A percentile compares a stretch with the other conserved stretches of the same genome.
These are phyloP conservation scores for Erythrolamprus reginae DNA, from an alignment of 2,113 vertebrate genomes.

Conservation along the genomic window DNA sequence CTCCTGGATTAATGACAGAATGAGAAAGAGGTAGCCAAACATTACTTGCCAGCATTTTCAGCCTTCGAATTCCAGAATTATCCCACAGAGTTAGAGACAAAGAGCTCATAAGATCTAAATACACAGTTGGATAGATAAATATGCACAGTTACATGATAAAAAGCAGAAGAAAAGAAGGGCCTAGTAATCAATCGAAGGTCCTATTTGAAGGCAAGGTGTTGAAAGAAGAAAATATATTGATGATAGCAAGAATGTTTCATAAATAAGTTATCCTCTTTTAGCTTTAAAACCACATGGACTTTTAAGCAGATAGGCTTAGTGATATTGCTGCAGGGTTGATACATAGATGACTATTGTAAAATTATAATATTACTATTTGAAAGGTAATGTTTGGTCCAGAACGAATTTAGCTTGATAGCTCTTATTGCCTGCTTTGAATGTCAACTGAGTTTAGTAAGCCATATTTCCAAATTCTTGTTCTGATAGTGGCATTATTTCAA, in stretches of 20 bases:
- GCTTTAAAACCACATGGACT: background rate
- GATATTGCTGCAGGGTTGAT: slow-evolving; percentile 6
- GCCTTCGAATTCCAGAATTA: background rate
- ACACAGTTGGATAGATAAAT: background rate
- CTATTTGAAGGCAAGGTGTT: background rate
- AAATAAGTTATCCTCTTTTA: background rate
- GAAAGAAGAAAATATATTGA: background rate
- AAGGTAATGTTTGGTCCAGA: background rate
- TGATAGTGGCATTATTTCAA: background rate
- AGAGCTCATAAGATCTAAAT: background rate
- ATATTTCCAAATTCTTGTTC: background rate
- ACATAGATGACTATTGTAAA: background rate
- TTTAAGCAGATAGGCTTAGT: background rate
- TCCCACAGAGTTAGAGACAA: background rate
- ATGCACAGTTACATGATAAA: background rate
- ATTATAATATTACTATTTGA: background rate
- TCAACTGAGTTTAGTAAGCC: background rate
- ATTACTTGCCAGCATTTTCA: background rate
- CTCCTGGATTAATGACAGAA: background rate
- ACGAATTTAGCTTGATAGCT: background rate
- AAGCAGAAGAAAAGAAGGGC: background rate
- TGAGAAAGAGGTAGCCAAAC: background rate
- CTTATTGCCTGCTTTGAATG: background rate
- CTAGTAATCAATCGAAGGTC: background rate
- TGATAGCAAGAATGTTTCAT: slow-evolving; percentile 7